Base-by-base conservation (phyloP, 2,888 invertebrate genomes). In the Ophioninae sp. region DNA sequence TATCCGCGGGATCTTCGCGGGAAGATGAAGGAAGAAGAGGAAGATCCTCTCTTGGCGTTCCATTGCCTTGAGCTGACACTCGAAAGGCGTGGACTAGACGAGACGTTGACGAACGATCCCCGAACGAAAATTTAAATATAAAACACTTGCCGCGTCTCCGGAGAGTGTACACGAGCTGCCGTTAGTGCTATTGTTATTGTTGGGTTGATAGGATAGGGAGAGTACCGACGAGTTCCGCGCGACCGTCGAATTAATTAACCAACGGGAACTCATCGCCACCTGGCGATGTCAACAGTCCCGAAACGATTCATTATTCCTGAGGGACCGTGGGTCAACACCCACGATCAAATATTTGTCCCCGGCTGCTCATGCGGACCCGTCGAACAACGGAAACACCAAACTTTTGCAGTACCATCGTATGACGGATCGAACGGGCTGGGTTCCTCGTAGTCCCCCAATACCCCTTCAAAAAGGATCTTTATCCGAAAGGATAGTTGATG, bases 41-140 rank as follows among this genome's bases (percentile, higher is more conserved):
- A 81, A 81, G 81, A 81, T 84, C 79, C 84, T 73, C 79, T 67
- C 39, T 71, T 10, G 51, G 83, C 81, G 84, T 84, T 84, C 81
- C 83, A 37, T 61, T 30, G 81, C 74, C 73, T 72, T 73, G 72
- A 73, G 79, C 81, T 81, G 84, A 84, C 84, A 84, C 79, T 81
- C 84, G 84, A 84, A 84, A 84, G 84, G 84, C 84, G 84, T 84
- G 84, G 79, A 84, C 84, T 84, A 82, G 84, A 84, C 84, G 79
- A 79, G 84, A 84, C 84, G 84, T 84, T 84, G 84, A 84, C 84
- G 84, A 81, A 84, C 79, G 84, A 84, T 84, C 81, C 71, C 79
- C 30, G 79, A 79, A 64, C 44, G 76, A 82, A 84, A 84, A 84
- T 81, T 84, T 84, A 84, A 84, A 84, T 84, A 84, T 84, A 84